phyloP scores from a whole-genome alignment of 53 echinoderm and acorn worm species.

The Crossaster papposus region DNA sequence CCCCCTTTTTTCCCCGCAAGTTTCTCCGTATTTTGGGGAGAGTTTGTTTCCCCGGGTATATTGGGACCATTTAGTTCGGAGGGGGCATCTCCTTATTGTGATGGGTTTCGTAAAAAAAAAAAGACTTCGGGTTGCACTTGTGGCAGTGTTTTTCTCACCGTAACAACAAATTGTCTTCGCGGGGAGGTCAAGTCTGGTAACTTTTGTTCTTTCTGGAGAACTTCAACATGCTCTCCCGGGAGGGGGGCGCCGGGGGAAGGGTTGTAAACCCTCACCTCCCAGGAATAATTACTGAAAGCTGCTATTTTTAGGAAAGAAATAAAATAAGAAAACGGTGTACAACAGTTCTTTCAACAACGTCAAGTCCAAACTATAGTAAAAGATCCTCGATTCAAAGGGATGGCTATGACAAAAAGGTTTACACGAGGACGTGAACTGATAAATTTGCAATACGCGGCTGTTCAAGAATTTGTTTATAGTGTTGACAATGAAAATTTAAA shows the following conservation, averaged over 20 bases:
- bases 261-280: constrained; percentile 33
- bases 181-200: background rate
- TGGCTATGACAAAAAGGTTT: too few species aligned
- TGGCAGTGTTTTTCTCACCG: background rate
- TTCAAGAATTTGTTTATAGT: background rate
- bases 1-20: background rate
- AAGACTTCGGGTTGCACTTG: background rate
- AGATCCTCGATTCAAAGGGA: too few species aligned
- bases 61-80: background rate
- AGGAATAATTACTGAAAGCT: background rate
- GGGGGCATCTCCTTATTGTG: background rate
- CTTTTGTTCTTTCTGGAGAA: background rate
- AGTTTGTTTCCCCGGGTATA: too few species aligned
- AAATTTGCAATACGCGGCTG: too few species aligned
- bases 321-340: background rate
- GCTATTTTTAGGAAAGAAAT: background rate
- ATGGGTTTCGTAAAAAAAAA: background rate
- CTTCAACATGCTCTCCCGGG: background rate
- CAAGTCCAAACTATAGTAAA: background rate
- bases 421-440: too few species aligned
- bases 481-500: too few species aligned
- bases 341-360: background rate
- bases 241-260: constrained; percentile 9
- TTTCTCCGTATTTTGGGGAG: background rate
- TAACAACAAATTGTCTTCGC: background rate